Conservation (phyloP, 2,113 vertebrate genomes). For the Channa argus region DNA sequence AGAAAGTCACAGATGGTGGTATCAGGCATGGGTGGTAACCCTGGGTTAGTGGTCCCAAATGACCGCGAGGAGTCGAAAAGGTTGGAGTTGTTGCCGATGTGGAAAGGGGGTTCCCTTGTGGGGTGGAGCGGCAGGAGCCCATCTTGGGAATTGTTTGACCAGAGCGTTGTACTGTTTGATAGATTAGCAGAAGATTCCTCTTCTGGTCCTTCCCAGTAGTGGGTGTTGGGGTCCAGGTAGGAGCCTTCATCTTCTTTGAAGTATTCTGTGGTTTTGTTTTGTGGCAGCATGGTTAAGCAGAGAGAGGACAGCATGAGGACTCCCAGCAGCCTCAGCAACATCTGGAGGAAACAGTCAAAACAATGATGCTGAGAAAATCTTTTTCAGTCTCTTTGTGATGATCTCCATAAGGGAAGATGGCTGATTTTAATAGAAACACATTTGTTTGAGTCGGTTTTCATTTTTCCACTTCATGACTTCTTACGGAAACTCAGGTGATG, state of each 20-base stretch:
- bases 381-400: neutral
- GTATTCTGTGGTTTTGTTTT: neutral
- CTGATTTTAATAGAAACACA: no score
- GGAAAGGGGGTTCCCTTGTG: no score
- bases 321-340: conserved; percentile 50
- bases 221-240: conserved; percentile 1
- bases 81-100: neutral
- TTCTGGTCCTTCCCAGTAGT: neutral
- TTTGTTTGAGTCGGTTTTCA: no score
- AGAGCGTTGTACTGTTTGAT: no score
- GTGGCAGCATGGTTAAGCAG: conserved; percentile 31
- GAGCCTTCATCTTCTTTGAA: neutral
- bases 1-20: conserved; percentile 57
- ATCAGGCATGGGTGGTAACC: neutral
- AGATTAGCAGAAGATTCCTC: no score
- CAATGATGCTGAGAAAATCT: neutral
- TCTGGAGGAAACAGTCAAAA: conserved; percentile 42
- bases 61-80: neutral
- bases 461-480: no score
- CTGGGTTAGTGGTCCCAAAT: accelerated
- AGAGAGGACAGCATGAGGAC: conserved; percentile 37
- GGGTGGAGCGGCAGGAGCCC: no score
- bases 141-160: no score
- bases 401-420: no score
- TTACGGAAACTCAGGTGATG: no score